Evolutionary conservation across 2,888 invertebrate species (phyloP), one percentile per base, ranked within the genome.

Genomic region (Hetaerina titia): DNA sequence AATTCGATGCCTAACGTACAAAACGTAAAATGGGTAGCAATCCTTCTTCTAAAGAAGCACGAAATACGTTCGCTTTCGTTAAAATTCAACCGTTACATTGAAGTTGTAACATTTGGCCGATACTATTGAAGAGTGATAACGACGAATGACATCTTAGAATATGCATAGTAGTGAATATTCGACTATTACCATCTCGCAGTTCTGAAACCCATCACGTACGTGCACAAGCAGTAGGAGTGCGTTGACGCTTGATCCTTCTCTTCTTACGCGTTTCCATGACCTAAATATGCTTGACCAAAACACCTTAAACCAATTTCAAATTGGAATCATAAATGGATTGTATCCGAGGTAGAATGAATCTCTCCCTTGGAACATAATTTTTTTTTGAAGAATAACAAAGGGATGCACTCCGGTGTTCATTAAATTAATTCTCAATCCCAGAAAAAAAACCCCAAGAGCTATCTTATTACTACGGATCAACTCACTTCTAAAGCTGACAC

Each of bases 161-260:
- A 81, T 31, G 13, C 31, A 31, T 81, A 31, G 31, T 31, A 81
- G 45, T 45, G 45, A 31, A 81, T 31, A 81, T 31, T 13, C 81
- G 25, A 25, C 69, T 9, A 25, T 81, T 31, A 4, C 25, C 4
- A 25, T 11, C 81, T 22, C 31, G 25, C 25, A n/a, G 31, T 22
- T 31, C 81, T 81, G 25, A 81, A 81, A 81, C 31, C 25, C 81
- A 31, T 81, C 81, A 81, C 81, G 81, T 81, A 81, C 81, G 9
- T 31, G 7, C 9, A 81, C 81, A 31, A 25, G 81, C 13, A 81
- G 9, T 22, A 31, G 13, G 81, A 81, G 31, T 81, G 81, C 31
- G 25, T 25, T 31, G 81, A 81, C 25, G 31, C 81, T 81, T 81
- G 25, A 81, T 19, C 81, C 31, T 17, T 81, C 81, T 60, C 31